Conservation (phyloP, 2,888 invertebrate species). For the Philereme transversata region DNA sequence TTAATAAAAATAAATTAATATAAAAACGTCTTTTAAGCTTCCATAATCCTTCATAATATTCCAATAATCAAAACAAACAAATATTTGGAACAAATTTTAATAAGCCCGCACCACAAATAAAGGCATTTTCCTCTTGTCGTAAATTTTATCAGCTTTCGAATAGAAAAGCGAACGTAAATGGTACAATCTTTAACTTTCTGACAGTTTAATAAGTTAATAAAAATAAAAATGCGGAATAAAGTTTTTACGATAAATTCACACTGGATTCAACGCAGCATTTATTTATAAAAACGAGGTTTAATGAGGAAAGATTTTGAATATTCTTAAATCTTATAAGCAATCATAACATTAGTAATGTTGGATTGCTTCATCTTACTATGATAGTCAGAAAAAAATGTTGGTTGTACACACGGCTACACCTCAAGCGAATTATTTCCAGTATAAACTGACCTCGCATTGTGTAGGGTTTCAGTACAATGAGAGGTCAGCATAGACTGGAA, state of each 20-base stretch:
- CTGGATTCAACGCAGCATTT: slow-evolving; percentile 34
- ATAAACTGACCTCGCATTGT: too few species aligned
- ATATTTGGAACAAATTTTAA: slow-evolving; percentile 22
- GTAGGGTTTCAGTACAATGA: too few species aligned
- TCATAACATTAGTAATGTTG: too few species aligned
- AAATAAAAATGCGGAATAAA: slow-evolving; percentile 67
- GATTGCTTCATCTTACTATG: too few species aligned
- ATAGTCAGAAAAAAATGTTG: too few species aligned
- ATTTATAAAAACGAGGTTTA: slow-evolving; percentile 35
- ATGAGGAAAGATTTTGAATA: slow-evolving; percentile 5
- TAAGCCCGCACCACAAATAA: slow-evolving; percentile 49
- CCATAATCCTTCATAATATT: slow-evolving; percentile 12
- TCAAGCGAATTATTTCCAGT: too few species aligned
- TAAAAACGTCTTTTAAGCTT: slow-evolving; percentile 1
- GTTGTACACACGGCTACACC: too few species aligned
- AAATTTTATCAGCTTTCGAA: slow-evolving; percentile 68
- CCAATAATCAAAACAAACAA: slow-evolving; percentile 22
- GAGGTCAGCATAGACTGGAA: too few species aligned
- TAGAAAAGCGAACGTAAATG: slow-evolving; percentile 67
- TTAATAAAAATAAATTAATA: background rate
- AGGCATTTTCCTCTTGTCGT: slow-evolving; percentile 62
- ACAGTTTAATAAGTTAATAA: slow-evolving; percentile 81
- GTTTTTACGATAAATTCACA: slow-evolving; percentile 40
- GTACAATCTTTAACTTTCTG: slow-evolving; percentile 79
- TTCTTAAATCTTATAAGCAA: background rate